A percentile compares a stretch with the other conserved stretches of the same genome.
Evolutionary conservation across 2,888 invertebrate genomes (phyloP).

Genomic region (Phasia obesa): DNA sequence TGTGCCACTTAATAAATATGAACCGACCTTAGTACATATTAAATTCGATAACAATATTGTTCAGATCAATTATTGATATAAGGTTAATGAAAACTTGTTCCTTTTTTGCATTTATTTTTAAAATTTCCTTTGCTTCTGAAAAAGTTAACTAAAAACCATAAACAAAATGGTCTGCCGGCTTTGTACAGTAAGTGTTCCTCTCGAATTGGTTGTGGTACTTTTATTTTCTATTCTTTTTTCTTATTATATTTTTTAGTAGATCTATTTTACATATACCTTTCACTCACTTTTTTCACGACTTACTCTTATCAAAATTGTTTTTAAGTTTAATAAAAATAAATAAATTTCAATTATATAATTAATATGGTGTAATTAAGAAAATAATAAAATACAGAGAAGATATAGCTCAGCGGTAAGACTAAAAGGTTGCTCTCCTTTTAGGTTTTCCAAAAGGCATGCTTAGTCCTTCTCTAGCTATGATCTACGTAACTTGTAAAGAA

Average conservation of each 20-base stretch:
- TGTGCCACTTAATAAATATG: too few relatives aligned
- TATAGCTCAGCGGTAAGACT: too few relatives aligned
- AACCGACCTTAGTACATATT: too few relatives aligned
- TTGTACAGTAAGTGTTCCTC: conserved; percentile 68
- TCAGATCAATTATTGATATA: too few relatives aligned
- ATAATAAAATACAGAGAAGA: background rate
- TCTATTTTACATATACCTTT: background rate
- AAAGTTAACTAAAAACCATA: conserved; percentile 9
- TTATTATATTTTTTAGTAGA: background rate
- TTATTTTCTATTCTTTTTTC: conserved; percentile 12
- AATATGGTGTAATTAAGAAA: background rate
- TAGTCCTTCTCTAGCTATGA: too few relatives aligned
- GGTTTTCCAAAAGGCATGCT: too few relatives aligned
- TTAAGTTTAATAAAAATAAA: too few relatives aligned
- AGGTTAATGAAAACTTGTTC: conserved; percentile 21
- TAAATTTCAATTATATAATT: background rate
- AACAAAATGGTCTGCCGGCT: conserved; percentile 18
- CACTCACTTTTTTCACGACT: background rate
- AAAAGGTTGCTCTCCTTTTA: too few relatives aligned
- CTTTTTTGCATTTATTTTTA: background rate
- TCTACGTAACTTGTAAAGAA: too few relatives aligned
- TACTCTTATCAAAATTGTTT: too few relatives aligned
- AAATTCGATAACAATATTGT: too few relatives aligned
- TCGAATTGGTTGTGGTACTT: conserved; percentile 71
- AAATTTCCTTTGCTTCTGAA: conserved; percentile 27